Conservation (phyloP, 2,888 invertebrate species). For the Epistrophella euchroma region DNA sequence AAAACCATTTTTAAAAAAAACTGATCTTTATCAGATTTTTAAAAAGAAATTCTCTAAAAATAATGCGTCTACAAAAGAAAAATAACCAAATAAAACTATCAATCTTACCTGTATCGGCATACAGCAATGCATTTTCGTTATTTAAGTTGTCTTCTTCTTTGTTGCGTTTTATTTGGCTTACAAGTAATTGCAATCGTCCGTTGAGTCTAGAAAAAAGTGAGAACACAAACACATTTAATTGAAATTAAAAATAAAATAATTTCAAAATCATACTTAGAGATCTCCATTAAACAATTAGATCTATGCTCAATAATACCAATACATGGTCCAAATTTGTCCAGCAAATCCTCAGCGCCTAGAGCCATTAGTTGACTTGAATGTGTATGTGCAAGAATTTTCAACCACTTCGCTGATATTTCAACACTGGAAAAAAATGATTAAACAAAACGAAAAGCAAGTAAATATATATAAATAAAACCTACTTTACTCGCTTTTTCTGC, state of each 20-base stretch:
- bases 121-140: constrained; percentile 80
- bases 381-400: constrained; percentile 80
- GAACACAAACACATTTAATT: neutral
- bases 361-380: constrained; percentile 83
- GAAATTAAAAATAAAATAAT: neutral
- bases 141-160: constrained; percentile 80
- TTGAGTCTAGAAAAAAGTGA: constrained; percentile 79
- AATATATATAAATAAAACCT: neutral
- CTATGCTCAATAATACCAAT: constrained; percentile 83
- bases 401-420: constrained; percentile 81
- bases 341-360: constrained; percentile 81
- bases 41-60: too few relatives aligned
- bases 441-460: neutral
- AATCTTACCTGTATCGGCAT: constrained; percentile 81
- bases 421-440: constrained; percentile 77
- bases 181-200: constrained; percentile 82
- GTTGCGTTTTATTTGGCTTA: constrained; percentile 83
- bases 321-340: constrained; percentile 81
- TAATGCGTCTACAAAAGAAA: too few relatives aligned
- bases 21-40: too few relatives aligned
- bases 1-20: too few relatives aligned
- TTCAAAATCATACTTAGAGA: constrained; percentile 79
- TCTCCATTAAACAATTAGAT: constrained; percentile 80
- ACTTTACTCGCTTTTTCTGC: constrained; percentile 85
- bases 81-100: neutral